Evolutionary conservation across 2,888 invertebrate genomes (phyloP).

Genomic region (Sphaerophoria rueppellii): DNA sequence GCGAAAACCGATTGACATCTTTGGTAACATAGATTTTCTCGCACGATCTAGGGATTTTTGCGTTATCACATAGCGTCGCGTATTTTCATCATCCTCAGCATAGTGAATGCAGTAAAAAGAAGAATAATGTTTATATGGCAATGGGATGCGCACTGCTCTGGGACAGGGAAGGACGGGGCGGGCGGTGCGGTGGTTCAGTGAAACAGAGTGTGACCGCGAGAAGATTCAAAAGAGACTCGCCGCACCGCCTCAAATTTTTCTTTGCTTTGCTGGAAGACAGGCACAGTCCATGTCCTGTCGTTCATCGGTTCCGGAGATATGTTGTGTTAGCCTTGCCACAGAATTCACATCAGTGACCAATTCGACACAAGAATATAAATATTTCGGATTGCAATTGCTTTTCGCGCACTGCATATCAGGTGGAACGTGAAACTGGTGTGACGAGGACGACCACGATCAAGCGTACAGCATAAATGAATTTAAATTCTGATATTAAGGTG

Average conservation of each 20-base stretch:
- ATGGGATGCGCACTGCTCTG: no score
- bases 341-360: constrained; percentile 52
- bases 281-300: neutral
- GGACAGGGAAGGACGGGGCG: no score
- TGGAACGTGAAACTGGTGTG: constrained; percentile 69
- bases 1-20: constrained; percentile 45
- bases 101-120: constrained; percentile 50
- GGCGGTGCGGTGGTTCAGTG: constrained; percentile 47
- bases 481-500: constrained; percentile 72
- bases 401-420: constrained; percentile 53
- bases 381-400: constrained; percentile 58
- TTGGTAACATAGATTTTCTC: constrained; percentile 66
- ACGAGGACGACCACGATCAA: constrained; percentile 48
- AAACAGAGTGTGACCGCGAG: constrained; percentile 35
- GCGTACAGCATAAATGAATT: constrained; percentile 67
- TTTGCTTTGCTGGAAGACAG: neutral
- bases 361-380: constrained; percentile 63
- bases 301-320: constrained; percentile 14
- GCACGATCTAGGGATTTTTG: constrained; percentile 57
- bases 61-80: neutral
- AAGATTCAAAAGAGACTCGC: constrained; percentile 56
- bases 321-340: constrained; percentile 1
- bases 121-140: constrained; percentile 62
- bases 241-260: constrained; percentile 20
- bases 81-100: neutral